Percentiles rank a stretch among this genome's conserved stretches.
Evolutionary conservation across 2,797 vertebrate genomes (phyloP).

Genomic region (Pangasius sanitwongsei): DNA sequence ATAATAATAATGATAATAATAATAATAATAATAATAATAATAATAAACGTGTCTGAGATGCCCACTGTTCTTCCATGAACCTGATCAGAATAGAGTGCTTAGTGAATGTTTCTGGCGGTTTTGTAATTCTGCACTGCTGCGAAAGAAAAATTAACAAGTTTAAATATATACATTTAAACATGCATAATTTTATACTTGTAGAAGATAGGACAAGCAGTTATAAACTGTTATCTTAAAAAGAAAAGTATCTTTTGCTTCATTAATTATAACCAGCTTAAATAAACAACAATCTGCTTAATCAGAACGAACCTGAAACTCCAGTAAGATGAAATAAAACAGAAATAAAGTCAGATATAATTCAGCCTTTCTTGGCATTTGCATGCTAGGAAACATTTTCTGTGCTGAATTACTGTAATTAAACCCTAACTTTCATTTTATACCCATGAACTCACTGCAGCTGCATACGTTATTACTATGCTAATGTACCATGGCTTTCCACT

Average conservation of each 20-base stretch:
- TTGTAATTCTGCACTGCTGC: too few relatives aligned
- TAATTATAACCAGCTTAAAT: not conserved
- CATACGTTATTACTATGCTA: slow-evolving; percentile 71
- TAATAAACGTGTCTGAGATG: not conserved
- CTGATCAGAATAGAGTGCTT: not conserved
- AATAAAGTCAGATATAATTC: not conserved
- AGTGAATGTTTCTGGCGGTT: not conserved
- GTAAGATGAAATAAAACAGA: not conserved
- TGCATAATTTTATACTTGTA: not conserved
- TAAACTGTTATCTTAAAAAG: not conserved
- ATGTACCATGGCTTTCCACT: slow-evolving; percentile 61
- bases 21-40: not conserved
- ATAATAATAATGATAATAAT: not conserved
- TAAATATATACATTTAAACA: not conserved
- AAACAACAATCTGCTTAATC: not conserved
- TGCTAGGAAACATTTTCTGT: slow-evolving; percentile 68
- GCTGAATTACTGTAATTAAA: slow-evolving; percentile 81
- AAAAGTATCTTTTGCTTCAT: not conserved
- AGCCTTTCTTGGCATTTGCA: slow-evolving; percentile 62
- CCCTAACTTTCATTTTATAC: slow-evolving; percentile 72
- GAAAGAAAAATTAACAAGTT: not conserved
- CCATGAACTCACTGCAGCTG: slow-evolving; percentile 72
- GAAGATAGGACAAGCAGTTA: not conserved
- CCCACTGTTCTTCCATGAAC: not conserved
- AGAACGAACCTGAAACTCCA: not conserved